Conservation (phyloP, 1,140 invertebrate genomes). For the Hyles euphorbiae region DNA sequence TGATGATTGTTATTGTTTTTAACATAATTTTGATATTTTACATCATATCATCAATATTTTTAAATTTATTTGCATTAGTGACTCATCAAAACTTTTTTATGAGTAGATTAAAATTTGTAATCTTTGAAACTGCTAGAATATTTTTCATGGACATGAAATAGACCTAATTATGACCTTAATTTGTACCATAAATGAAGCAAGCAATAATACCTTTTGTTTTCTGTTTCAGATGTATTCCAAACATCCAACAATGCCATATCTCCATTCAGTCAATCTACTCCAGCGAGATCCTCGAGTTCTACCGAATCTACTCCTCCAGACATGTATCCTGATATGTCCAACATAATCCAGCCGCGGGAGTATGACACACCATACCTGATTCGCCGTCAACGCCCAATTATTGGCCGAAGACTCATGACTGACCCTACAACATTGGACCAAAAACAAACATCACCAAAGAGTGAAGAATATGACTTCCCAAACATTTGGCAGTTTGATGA, state of each 20-base stretch:
- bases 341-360: constrained; percentile 5
- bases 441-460: constrained; percentile 27
- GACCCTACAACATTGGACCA: constrained; percentile 19
- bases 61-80: too few relatives aligned
- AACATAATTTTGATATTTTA: too few relatives aligned
- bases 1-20: too few relatives aligned
- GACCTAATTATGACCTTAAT: too few relatives aligned
- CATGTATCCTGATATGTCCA: constrained; percentile 34
- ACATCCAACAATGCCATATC: constrained; percentile 20
- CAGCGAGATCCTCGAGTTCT: constrained; percentile 51
- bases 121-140: too few relatives aligned
- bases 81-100: too few relatives aligned
- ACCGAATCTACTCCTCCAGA: constrained; percentile 54
- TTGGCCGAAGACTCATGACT: constrained; percentile 42
- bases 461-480: neutral
- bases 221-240: constrained; percentile 27
- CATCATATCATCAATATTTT: too few relatives aligned
- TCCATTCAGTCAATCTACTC: constrained; percentile 27
- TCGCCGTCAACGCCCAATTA: constrained; percentile 38
- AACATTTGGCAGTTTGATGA: neutral
- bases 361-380: constrained; percentile 24
- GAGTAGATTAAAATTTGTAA: too few relatives aligned
- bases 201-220: constrained; percentile 1
- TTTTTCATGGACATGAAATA: too few relatives aligned
- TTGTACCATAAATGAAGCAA: too few relatives aligned